phyloP scores from a whole-genome alignment of 1,140 invertebrate species.

The Nixonia krombeini region DNA sequence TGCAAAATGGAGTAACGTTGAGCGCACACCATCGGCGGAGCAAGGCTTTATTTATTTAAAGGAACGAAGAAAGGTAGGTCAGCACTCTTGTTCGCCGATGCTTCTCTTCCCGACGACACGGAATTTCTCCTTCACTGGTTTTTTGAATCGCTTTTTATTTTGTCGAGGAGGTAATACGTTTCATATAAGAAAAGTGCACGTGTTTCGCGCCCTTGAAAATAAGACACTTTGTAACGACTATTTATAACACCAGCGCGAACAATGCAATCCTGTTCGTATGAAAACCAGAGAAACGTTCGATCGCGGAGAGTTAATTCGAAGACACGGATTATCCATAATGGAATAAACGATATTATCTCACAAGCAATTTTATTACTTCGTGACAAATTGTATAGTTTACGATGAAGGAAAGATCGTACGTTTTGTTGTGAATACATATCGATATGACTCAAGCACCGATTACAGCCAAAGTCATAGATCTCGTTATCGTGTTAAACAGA shows the following conservation, averaged over 20 bases:
- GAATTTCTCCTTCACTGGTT: too few relatives aligned
- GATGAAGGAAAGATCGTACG: constrained; percentile 19
- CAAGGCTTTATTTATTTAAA: constrained; percentile 34
- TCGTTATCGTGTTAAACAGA: constrained; percentile 60
- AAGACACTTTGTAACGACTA: too few relatives aligned
- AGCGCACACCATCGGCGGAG: constrained; percentile 24
- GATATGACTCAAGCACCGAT: constrained; percentile 45
- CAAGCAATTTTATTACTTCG: constrained; percentile 12
- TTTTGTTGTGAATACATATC: constrained; percentile 21
- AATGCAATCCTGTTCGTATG: too few relatives aligned
- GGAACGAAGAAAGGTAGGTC: constrained; percentile 3
- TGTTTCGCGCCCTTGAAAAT: too few relatives aligned
- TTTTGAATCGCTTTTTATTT: constrained; percentile 15
- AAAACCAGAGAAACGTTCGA: too few relatives aligned
- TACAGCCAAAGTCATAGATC: constrained; percentile 48
- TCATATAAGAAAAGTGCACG: too few relatives aligned
- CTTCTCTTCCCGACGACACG: constrained; percentile 26
- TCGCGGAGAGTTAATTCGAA: too few relatives aligned
- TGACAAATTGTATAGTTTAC: constrained; percentile 24
- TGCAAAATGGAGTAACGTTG: constrained; percentile 20
- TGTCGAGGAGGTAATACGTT: too few relatives aligned
- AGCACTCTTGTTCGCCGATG: constrained; percentile 27
- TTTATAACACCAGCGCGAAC: too few relatives aligned
- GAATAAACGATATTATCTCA: constrained; percentile 8
- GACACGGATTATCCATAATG: too few relatives aligned